Percentiles rank a stretch among this genome's conserved stretches.
Conservation (phyloP, 2,888 invertebrate species). For the Norana najaformis region DNA sequence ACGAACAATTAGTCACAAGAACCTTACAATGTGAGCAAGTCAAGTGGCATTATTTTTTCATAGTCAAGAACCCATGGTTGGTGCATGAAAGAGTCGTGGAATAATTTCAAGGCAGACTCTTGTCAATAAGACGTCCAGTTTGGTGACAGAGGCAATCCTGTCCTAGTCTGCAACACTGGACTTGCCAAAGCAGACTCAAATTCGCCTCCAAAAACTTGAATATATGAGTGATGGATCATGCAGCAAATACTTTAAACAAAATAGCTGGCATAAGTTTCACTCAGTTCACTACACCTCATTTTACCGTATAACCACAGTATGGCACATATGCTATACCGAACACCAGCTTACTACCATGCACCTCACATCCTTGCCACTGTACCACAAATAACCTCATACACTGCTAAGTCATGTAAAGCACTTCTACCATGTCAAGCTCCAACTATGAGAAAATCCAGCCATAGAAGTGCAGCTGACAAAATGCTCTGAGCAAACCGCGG, state of each 20-base stretch:
- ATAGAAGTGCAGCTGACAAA: slow-evolving; percentile 1
- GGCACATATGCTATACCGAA: not conserved
- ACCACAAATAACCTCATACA: not conserved
- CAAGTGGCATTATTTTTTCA: not conserved
- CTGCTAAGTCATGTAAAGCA: not conserved
- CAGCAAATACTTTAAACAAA: not conserved
- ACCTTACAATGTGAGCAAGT: not conserved
- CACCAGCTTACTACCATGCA: not conserved
- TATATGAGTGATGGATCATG: not conserved
- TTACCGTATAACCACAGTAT: not conserved
- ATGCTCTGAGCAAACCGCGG: not conserved
- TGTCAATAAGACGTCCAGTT: not conserved
- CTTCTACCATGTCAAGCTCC: not conserved
- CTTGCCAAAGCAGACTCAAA: not conserved
- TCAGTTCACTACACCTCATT: not conserved
- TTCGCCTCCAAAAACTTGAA: not conserved
- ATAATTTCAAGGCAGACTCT: not conserved
- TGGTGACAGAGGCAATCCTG: not conserved
- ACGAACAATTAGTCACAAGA: slow-evolving; percentile 2
- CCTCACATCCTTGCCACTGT: not conserved
- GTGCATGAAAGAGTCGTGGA: not conserved
- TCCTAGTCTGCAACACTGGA: not conserved
- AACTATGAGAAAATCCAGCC: not conserved
- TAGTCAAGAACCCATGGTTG: not conserved
- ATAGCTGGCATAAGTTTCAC: not conserved